These are phyloP conservation scores for Carabus problematicus DNA, from an alignment of 2,888 invertebrate genomes.

Conservation along the genomic window DNA sequence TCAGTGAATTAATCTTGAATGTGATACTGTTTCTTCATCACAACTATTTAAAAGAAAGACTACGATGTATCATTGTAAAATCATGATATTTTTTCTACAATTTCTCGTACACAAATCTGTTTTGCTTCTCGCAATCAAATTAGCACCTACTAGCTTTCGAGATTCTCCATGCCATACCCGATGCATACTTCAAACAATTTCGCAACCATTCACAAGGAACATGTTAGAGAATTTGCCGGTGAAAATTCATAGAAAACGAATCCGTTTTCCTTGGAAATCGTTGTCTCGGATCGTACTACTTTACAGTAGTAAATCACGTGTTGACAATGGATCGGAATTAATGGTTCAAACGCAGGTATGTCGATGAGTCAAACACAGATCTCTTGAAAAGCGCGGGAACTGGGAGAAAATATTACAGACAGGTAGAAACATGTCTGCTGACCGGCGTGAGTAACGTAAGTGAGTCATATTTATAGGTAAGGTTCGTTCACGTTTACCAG, in stretches of 20 bases:
- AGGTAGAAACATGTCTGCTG: slow-evolving; percentile 1
- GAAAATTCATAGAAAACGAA: slow-evolving; percentile 9
- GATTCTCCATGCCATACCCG: too few species aligned
- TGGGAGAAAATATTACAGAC: too few species aligned
- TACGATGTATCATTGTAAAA: too few species aligned
- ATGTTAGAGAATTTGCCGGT: neutral
- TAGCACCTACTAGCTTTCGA: too few species aligned
- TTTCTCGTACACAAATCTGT: too few species aligned
- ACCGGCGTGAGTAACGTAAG: neutral
- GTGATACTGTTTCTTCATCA: neutral
- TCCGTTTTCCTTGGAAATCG: slow-evolving; percentile 9
- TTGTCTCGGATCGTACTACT: neutral
- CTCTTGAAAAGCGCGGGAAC: too few species aligned
- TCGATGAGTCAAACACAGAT: slow-evolving; percentile 7
- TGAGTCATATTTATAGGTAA: neutral
- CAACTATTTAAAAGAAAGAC: too few species aligned
- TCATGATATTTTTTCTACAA: too few species aligned
- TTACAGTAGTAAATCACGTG: neutral
- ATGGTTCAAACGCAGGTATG: slow-evolving; percentile 11
- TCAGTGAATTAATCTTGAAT: slow-evolving; percentile 3
- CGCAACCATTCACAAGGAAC: too few species aligned
- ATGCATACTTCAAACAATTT: too few species aligned
- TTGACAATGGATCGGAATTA: neutral
- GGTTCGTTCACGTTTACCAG: slow-evolving; percentile 4
- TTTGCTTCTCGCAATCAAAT: too few species aligned